Evolutionary conservation across 2,797 vertebrate species (phyloP), one percentile per base, ranked within the genome.

Genomic region (Schizopygopsis pylzovi): DNA sequence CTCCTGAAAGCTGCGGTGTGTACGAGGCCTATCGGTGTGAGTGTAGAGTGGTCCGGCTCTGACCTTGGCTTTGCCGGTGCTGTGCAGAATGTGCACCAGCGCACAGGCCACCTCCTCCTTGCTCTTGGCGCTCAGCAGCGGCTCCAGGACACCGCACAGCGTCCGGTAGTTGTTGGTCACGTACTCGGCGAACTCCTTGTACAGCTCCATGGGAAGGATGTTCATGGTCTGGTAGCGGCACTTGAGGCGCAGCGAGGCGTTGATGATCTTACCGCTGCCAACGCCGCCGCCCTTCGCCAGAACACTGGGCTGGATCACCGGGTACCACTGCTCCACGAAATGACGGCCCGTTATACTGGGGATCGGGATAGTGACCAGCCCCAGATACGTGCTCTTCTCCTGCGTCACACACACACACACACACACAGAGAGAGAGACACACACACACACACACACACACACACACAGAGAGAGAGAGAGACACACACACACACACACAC

Each of bases 91-190:
- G 95, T 98, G 98, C 89, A 98, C 98, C 87, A 99, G 91, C 0
- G 98, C 97, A 1, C 97, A 98, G n/a, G 98, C 98, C 92, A 99
- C 97, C 92, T 99, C 98, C 91, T 99, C 98, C 94, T 99, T 99
- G 95, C 97, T 99, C 93, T 98, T 99, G 61, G 98, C 97, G 5
- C 97, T 98, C 70, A 99, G 89, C 89, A 98, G 97, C 0, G 98
- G 97, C 93, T 99, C 98, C 92, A 99, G 91, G 0, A 99, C 97
- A 0, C 96, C 96, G 41, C 98, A 99, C 33, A 99, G 94, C 93
- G 97, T 98, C 84, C 97, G 96, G 91, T 98, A 98, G 88, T 99
- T 98, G 93, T 98, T 99, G 92, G 98, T 99, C 70, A 98, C 97
- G 39, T 98, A 99, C 94, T 99, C 98, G 0, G 98, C 98, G 9